Conservation (phyloP, 2,888 invertebrate genomes). For the Synergus itoensis region DNA sequence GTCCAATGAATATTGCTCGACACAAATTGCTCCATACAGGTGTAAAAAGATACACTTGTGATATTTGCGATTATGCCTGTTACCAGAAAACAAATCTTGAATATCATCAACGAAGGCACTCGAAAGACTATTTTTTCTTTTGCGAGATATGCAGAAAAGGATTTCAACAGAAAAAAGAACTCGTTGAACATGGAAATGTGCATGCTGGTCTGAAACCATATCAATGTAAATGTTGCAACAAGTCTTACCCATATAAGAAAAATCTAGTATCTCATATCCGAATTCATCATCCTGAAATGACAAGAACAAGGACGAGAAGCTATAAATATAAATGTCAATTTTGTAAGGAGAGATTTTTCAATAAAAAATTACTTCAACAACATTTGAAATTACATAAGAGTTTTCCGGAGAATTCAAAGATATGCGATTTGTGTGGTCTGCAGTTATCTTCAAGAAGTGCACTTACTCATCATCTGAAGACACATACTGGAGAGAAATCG, state of each 20-base stretch:
- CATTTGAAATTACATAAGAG: not conserved
- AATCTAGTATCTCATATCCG: constrained; percentile 68
- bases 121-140: constrained; percentile 64
- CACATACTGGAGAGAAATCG: constrained; percentile 65
- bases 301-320: not conserved
- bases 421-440: constrained; percentile 70
- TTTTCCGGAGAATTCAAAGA: constrained; percentile 26
- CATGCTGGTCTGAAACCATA: constrained; percentile 66
- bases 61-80: constrained; percentile 67
- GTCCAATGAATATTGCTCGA: constrained; percentile 69
- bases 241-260: constrained; percentile 68
- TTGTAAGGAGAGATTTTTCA: not conserved
- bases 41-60: constrained; percentile 62
- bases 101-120: constrained; percentile 60
- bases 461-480: constrained; percentile 58
- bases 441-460: constrained; percentile 63
- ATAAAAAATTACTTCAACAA: not conserved
- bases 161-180: constrained; percentile 66
- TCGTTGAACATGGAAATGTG: constrained; percentile 67
- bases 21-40: constrained; percentile 72
- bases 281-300: constrained; percentile 60
- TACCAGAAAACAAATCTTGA: constrained; percentile 71
- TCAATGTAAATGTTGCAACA: constrained; percentile 67
- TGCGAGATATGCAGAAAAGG: constrained; percentile 68
- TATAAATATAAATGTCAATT: not conserved